Percentiles rank a stretch among this genome's conserved stretches.
Conservation (phyloP, 2,113 vertebrate species). For the Cochlearius cochlearius region DNA sequence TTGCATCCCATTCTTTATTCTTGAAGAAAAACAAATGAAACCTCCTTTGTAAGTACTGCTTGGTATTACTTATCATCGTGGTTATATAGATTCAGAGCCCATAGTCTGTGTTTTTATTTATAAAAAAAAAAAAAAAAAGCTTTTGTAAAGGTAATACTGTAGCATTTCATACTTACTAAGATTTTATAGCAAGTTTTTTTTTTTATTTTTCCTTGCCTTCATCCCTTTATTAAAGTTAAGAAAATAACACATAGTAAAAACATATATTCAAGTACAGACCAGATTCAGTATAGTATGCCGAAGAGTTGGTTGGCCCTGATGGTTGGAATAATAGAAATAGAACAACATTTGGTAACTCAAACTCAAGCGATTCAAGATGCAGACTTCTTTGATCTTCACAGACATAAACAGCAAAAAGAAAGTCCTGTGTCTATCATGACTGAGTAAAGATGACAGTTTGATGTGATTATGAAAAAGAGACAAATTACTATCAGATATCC, state of each 20-base stretch:
- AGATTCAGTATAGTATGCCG: neutral
- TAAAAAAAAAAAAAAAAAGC: too few relatives aligned
- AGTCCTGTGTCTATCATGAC: neutral
- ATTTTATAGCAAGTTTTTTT: neutral
- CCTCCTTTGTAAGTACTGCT: neutral
- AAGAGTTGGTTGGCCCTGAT: neutral
- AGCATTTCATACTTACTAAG: neutral
- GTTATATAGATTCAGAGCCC: neutral
- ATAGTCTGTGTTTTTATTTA: neutral
- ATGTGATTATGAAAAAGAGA: neutral
- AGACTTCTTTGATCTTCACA: neutral
- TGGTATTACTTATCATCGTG: neutral
- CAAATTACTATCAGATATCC: neutral
- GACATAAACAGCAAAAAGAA: neutral
- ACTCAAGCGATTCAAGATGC: neutral
- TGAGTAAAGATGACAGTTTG: neutral
- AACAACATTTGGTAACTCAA: neutral
- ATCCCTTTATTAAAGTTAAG: neutral
- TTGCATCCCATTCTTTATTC: neutral
- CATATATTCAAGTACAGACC: neutral
- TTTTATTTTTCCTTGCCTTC: neutral
- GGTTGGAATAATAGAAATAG: neutral
- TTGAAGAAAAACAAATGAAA: neutral
- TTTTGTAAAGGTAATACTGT: neutral
- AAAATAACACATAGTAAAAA: neutral